These are phyloP conservation scores for Stegodyphus mimosarum DNA, from an alignment of 1,140 invertebrate genomes.

Conservation along the genomic window DNA sequence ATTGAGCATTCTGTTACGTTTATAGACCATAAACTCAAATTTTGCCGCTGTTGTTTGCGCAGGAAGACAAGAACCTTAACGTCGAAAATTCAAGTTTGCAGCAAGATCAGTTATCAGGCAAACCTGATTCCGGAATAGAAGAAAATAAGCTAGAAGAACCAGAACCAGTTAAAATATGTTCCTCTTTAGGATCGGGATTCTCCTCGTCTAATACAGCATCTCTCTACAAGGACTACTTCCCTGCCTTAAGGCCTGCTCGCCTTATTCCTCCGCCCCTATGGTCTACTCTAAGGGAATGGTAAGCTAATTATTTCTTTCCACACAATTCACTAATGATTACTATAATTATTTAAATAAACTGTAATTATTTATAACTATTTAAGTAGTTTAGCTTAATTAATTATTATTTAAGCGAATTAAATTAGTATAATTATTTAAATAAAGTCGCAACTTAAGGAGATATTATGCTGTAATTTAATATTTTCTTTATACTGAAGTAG, in stretches of 20 bases:
- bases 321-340: too few relatives aligned
- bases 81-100: background rate
- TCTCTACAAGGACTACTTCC: constrained; percentile 41
- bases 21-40: background rate
- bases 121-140: background rate
- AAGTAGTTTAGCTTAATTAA: too few relatives aligned
- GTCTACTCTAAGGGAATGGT: constrained; percentile 31
- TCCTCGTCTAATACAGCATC: background rate
- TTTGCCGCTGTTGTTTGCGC: background rate
- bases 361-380: too few relatives aligned
- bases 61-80: background rate
- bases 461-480: too few relatives aligned
- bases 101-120: background rate
- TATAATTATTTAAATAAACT: too few relatives aligned
- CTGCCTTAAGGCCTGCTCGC: constrained; percentile 4
- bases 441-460: too few relatives aligned
- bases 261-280: constrained; percentile 19
- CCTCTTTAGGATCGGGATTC: background rate
- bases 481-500: too few relatives aligned
- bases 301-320: background rate
- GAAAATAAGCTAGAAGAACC: constrained; percentile 19
- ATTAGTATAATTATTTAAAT: too few relatives aligned
- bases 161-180: constrained; percentile 14
- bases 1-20: too few relatives aligned
- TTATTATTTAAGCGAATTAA: too few relatives aligned